Evolutionary conservation across 2,888 invertebrate species (phyloP).

Genomic region (Ormyrus pomaceus): DNA sequence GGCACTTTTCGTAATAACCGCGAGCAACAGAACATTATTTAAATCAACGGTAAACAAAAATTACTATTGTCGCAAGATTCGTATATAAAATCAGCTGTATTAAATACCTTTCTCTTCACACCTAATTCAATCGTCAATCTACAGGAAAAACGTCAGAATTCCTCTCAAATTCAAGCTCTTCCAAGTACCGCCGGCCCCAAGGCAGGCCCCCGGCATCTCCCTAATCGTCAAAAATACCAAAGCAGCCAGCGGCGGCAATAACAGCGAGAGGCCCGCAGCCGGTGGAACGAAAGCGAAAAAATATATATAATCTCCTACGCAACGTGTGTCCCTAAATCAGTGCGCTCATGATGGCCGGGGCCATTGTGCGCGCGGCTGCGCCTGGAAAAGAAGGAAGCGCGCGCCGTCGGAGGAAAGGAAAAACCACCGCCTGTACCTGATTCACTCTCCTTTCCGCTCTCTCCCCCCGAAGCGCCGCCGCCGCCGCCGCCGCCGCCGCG

Average conservation of each 20-base stretch:
- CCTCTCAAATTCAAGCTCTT: no score
- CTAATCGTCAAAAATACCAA: not conserved
- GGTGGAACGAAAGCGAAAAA: no score
- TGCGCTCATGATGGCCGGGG: not conserved
- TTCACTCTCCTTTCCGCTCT: constrained; percentile 26
- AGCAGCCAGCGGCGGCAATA: not conserved
- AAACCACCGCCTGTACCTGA: constrained; percentile 25
- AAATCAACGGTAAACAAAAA: no score
- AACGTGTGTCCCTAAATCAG: constrained; percentile 8
- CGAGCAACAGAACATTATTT: no score
- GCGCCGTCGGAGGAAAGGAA: not conserved
- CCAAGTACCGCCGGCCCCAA: no score
- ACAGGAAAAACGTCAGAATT: no score
- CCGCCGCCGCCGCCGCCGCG: not conserved
- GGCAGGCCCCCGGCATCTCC: no score
- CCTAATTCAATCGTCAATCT: no score
- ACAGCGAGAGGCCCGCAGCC: not conserved
- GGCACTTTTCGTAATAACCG: no score
- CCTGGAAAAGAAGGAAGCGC: constrained; percentile 15
- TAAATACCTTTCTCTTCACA: no score
- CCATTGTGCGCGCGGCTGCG: not conserved
- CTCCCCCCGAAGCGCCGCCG: not conserved
- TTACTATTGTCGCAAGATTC: no score
- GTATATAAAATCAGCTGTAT: no score
- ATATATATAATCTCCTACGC: constrained; percentile 13